Evolutionary conservation across 1,140 invertebrate species (phyloP), one percentile per base, ranked within the genome.

Genomic region (Augochlora pura): DNA sequence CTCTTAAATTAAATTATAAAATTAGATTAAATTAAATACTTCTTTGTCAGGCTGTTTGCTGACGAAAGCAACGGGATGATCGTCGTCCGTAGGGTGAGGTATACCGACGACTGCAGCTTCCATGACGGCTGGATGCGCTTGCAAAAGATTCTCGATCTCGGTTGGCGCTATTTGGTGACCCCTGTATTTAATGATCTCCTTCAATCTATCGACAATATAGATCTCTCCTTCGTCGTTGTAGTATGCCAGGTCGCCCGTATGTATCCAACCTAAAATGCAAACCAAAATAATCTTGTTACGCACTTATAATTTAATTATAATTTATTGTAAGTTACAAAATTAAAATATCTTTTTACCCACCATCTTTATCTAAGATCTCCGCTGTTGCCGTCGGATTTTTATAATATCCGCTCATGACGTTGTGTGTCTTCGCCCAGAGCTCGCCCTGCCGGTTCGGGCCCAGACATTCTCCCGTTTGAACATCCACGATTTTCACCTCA

Each of bases 101-200:
- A 95, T 81, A 0, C 94, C 94, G 60, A 96, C 89, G 0, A 96
- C 95, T 2, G 93, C 94, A n/a, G 91, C 94, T 84, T 96, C 95
- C 46, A 87, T 83, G 3, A 96, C 92, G 10, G 85, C 91, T 10
- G 94, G 93, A 87, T 96, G 94, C 7, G 87, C 89, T 8, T 93
- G 81, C 42, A 96, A 88, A 6, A 95, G 16, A 71, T 90, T 90
- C 88, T 96, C 95, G n/a, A 96, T 90, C 86, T 95, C 94, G 0
- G 93, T 92, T 3, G 96, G 95, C 0, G 94, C 87, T 4, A 94
- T 93, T 81, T 95, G 94, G 63, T 93, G 83, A 54, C 93, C 94
- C 89, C 94, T 94, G 42, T 94, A 94, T 83, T 96, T 96, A 59
- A 95, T 94, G 12, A 95, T 82, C 81, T 95, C 94, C 74, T 95